Base-by-base conservation (phyloP, 2,888 invertebrate genomes). In the Uropetala carovei region DNA sequence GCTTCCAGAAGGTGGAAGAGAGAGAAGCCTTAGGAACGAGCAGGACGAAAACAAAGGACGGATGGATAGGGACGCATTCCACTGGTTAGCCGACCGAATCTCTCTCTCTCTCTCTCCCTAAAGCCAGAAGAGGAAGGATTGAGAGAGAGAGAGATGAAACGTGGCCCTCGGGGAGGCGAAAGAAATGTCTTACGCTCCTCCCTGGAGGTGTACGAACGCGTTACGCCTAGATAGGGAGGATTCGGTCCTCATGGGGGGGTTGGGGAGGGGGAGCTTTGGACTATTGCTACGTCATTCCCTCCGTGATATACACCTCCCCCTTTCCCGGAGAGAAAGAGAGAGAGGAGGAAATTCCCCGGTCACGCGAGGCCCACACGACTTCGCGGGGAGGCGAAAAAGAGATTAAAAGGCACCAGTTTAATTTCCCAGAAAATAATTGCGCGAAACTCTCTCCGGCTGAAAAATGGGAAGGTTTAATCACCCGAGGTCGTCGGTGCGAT, bases 1-100 rank as follows among this genome's bases (percentile, higher is more conserved):
- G 43, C 43, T 43, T 43, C 43, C 43, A 43, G 43, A 5, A 3
- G 43, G 43, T 1, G 43, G 43, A 18, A 57, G 83, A 8, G 18
- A n/a, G 14, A n/a, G 83, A 83, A 56, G 83, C 83, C 59, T 60
- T 60, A 27, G 60, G 60, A 86, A 60, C 18, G 59, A 27, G 30
- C 86, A n/a, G 18, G 86, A 64, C 60, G 60, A 86, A 60, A 86
- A 86, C 86, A 86, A 86, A 86, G 30, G 86, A 56, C 83, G 83
- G 83, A 83, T 83, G 83, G 83, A n/a, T 18, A 83, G 83, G 83
- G 83, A 86, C 86, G 86, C 86, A 86, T 86, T 60, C 86, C 86
- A 60, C 86, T 64, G 86, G 14, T 60, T 27, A 60, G 11, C 30
- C 60, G 85, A 59, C 22, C 59, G 85, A 86, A 86, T 86, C 60